Percentiles rank a stretch among this genome's conserved stretches.
Evolutionary conservation across 2,113 vertebrate species (phyloP).

Genomic region (Dipodomys merriami): DNA sequence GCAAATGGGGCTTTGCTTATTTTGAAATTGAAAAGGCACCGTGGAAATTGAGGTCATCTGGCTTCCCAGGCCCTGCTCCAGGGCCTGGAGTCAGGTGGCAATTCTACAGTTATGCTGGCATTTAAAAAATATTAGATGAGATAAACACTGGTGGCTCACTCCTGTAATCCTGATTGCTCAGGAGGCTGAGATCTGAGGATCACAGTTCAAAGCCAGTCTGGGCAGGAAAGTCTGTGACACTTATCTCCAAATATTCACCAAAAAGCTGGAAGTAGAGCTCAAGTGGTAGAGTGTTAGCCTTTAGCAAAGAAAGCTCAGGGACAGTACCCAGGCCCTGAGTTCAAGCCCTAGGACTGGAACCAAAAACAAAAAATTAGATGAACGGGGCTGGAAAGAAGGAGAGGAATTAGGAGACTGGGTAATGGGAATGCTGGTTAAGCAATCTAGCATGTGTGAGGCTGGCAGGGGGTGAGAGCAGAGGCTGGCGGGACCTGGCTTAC

Average conservation of each 20-base stretch:
- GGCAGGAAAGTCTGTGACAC: no score
- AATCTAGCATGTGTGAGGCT: neutral
- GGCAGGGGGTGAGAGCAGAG: neutral
- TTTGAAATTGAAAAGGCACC: conserved; percentile 1
- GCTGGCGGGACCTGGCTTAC: neutral
- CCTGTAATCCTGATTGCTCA: no score
- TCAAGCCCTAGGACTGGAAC: no score
- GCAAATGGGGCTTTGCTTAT: neutral
- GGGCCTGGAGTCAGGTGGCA: neutral
- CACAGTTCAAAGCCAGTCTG: no score
- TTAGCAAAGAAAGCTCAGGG: no score
- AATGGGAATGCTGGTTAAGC: neutral
- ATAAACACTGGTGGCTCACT: no score
- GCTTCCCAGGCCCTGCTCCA: neutral
- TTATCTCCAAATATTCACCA: no score
- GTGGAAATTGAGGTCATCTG: neutral
- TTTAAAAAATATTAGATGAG: neutral
- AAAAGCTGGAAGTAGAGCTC: no score
- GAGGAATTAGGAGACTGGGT: neutral
- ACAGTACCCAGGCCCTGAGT: no score
- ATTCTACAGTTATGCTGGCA: neutral
- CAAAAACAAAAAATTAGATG: neutral
- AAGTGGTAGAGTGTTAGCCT: no score
- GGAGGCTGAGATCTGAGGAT: no score
- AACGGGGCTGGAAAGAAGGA: neutral